Base-by-base conservation (phyloP, 2,888 invertebrate species). In the Melipona bicolor region DNA sequence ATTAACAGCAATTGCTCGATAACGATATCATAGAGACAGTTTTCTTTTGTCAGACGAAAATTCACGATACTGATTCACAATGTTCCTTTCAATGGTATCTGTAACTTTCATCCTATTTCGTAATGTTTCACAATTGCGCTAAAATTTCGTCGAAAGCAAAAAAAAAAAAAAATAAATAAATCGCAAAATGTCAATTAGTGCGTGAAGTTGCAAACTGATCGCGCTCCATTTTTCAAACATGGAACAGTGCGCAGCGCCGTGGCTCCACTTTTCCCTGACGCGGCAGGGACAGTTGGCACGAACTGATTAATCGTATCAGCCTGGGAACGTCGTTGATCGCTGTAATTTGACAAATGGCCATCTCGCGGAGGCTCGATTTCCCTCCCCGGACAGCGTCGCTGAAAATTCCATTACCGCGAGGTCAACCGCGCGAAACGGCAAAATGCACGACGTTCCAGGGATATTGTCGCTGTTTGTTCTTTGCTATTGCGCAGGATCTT, bases 381-480 rank as follows among this genome's bases (percentile, higher is more conserved):
- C 17, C 72, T n/a, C 2, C 3, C 19, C 36, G 36, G 1, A 9
- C 9, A 32, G 6, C 59, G 24, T 27, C 59, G 21, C 59, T 50
- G 49, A 21, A 62, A 67, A 79, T 75, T 74, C 43, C 67, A 75
- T 68, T 43, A 59, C n/a, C 36, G 32, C 49, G 17, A 3, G 24
- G 49, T 3, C 21, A 43, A 21, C 65, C 49, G 36, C 21, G 67
- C 19, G 56, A 56, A 59, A 36, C 59, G 59, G 15, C 68, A 79
- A 79, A 79, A 75, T 27, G 61, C 61, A 24, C 52, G 24, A 52
- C 50, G 32, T 36, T 32, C 65, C 32, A 21, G 21, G 13, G 13
- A 13, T 50, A 68, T 79, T 49, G 79, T 72, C 59, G 52, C 27
- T 76, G 76, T 76, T 79, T 79, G 76, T 76, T 62, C 69, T 36